Evolutionary conservation across 2,797 vertebrate genomes (phyloP).

Genomic region (Chiloscyllium punctatum): DNA sequence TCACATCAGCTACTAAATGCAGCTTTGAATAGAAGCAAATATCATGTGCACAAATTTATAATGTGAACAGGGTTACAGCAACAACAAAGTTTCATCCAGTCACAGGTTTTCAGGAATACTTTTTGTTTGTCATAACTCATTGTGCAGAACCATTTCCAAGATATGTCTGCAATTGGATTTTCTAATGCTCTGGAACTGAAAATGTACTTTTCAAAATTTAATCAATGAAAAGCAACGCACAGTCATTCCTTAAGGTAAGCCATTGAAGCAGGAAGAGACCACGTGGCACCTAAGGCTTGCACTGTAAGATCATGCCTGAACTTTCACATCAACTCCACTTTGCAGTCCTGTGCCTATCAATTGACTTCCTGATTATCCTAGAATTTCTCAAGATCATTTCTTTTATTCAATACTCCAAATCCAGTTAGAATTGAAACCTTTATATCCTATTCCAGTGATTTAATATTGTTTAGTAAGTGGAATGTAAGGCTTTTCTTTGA

Average conservation of each 20-base stretch:
- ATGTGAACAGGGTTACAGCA: neutral
- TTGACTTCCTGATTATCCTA: neutral
- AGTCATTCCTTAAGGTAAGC: neutral
- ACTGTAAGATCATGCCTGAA: neutral
- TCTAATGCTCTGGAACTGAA: neutral
- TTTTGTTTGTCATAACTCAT: neutral
- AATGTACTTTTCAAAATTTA: neutral
- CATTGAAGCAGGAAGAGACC: neutral
- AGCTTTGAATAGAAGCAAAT: neutral
- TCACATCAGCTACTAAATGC: neutral
- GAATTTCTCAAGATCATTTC: neutral
- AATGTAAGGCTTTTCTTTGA: neutral
- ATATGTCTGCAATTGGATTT: neutral
- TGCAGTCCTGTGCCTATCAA: no score
- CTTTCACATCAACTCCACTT: neutral
- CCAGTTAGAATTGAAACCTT: neutral
- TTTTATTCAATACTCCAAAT: neutral
- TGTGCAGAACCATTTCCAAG: neutral
- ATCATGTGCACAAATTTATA: neutral
- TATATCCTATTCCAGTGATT: neutral
- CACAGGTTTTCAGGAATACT: neutral
- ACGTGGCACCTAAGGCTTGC: neutral
- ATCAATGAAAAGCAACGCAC: neutral
- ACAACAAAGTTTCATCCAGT: neutral
- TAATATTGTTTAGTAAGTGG: neutral